phyloP scores from a whole-genome alignment of 2,888 invertebrate genomes.

The Elmis aenea region DNA sequence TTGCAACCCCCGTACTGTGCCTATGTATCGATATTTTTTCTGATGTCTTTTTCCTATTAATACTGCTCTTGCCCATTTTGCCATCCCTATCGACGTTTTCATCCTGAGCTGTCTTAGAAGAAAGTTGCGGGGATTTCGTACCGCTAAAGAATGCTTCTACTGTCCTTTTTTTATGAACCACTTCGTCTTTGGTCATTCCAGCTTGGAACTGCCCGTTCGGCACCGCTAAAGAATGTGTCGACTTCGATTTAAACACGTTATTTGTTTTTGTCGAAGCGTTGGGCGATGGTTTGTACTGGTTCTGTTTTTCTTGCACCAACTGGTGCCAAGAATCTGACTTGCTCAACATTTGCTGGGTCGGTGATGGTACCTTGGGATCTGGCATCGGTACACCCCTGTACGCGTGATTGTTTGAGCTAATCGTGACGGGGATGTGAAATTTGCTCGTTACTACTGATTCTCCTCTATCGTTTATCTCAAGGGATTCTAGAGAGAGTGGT shows the following conservation, averaged over 20 bases:
- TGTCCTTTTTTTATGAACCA: conserved; percentile 65
- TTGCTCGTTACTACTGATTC: conserved; percentile 46
- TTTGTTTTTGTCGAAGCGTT: conserved; percentile 47
- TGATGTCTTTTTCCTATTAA: conserved; percentile 49
- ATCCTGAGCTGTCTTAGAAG: conserved; percentile 21
- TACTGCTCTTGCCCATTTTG: conserved; percentile 29
- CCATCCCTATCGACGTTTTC: conserved; percentile 19
- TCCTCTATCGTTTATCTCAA: conserved; percentile 42
- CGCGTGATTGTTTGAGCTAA: not conserved
- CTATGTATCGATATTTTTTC: conserved; percentile 47
- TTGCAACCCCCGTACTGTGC: conserved; percentile 52
- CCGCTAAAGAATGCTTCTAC: conserved; percentile 69
- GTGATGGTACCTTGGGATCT: too few species aligned
- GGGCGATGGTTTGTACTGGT: conserved; percentile 38
- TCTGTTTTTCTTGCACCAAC: conserved; percentile 48
- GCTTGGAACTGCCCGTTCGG: conserved; percentile 76
- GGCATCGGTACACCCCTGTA: conserved; percentile 14
- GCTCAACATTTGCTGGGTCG: conserved; percentile 26
- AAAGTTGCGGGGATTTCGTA: conserved; percentile 43
- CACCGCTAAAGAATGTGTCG: conserved; percentile 66
- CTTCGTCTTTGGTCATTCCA: conserved; percentile 60
- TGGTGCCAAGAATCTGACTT: conserved; percentile 82
- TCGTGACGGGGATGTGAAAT: conserved; percentile 44
- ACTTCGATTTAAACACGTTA: conserved; percentile 58
- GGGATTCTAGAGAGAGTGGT: conserved; percentile 30